phyloP scores from a whole-genome alignment of 2,888 invertebrate genomes.

The Lithophane ornitopus region DNA sequence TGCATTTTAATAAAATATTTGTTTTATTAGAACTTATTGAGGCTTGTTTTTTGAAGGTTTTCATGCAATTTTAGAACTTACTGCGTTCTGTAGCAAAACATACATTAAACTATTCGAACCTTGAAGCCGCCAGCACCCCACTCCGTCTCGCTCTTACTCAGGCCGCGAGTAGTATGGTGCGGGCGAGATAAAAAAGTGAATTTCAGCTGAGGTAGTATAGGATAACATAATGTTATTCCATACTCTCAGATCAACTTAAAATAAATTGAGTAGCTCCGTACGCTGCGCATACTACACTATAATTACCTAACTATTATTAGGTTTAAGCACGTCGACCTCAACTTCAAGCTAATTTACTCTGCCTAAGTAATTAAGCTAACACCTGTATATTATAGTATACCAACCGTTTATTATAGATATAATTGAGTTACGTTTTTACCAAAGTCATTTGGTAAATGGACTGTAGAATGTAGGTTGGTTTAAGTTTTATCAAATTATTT shows the following conservation, averaged over 20 bases:
- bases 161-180: too few relatives aligned
- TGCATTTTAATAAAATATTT: conserved; percentile 8
- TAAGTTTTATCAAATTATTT: conserved; percentile 16
- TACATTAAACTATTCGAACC: too few relatives aligned
- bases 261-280: neutral
- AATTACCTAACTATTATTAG: conserved; percentile 12
- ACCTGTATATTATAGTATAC: conserved; percentile 21
- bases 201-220: too few relatives aligned
- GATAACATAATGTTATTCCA: neutral
- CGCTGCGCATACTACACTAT: neutral
- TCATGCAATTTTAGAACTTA: neutral
- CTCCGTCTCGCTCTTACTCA: too few relatives aligned
- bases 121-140: too few relatives aligned
- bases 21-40: neutral
- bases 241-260: neutral
- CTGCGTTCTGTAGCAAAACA: neutral
- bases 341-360: conserved; percentile 39
- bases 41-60: neutral
- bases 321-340: conserved; percentile 40
- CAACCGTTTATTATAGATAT: conserved; percentile 28
- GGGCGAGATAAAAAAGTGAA: too few relatives aligned
- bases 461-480: conserved; percentile 2
- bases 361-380: conserved; percentile 61
- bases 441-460: conserved; percentile 56
- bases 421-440: conserved; percentile 52